Conservation (phyloP, 2,113 vertebrate genomes). For the Atherinomorus stipes region DNA sequence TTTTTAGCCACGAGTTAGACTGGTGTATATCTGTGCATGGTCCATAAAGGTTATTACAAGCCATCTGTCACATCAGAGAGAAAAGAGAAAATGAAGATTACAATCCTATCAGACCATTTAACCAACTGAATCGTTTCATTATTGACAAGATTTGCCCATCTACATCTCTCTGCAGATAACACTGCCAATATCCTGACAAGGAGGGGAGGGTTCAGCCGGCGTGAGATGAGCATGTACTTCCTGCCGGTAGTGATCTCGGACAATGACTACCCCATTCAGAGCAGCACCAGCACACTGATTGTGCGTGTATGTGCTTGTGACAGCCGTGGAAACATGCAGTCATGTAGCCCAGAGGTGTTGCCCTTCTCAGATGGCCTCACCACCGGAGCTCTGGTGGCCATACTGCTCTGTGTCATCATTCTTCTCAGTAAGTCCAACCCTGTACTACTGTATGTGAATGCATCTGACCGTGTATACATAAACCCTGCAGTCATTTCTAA, state of each 20-base stretch:
- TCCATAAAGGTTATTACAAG: not conserved
- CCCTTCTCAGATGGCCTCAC: conserved; percentile 91
- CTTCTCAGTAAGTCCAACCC: conserved; percentile 88
- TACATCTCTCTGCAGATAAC: conserved; percentile 86
- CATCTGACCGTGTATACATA: not conserved
- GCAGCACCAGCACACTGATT: conserved; percentile 91
- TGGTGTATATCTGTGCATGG: not conserved
- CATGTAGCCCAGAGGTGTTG: conserved; percentile 89
- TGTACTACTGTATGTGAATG: not conserved
- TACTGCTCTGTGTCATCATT: conserved; percentile 91
- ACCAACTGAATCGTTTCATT: not conserved
- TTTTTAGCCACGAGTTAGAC: not conserved
- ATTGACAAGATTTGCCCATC: conserved; percentile 1
- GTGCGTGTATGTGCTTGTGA: conserved; percentile 91
- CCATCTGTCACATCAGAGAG: not conserved
- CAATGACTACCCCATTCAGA: conserved; percentile 95
- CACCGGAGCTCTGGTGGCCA: conserved; percentile 90
- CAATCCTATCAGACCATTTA: not conserved
- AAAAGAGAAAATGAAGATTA: not conserved
- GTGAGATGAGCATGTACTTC: conserved; percentile 92
- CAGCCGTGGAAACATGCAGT: conserved; percentile 89
- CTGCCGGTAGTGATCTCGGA: conserved; percentile 96
- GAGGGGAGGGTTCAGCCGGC: conserved; percentile 91
- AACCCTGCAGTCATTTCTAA: not conserved
- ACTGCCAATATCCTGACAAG: conserved; percentile 95